Evolutionary conservation across 1,140 invertebrate species (phyloP), one percentile per base, ranked within the genome.

Genomic region (Batillaria attramentaria): DNA sequence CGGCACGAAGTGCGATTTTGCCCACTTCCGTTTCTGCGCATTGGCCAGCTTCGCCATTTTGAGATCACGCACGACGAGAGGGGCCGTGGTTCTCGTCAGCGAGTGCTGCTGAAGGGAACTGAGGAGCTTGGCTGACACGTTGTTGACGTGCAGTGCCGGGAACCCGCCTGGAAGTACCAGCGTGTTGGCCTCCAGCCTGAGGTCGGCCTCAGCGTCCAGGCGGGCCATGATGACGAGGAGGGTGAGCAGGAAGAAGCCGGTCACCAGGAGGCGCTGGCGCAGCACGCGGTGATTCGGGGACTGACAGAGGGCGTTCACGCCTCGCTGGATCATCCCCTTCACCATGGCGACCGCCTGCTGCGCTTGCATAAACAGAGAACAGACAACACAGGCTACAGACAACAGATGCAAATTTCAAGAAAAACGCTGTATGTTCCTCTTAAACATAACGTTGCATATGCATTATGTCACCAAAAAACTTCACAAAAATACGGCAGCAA

Each of bases 211-310:
- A 8, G 39, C 35, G 3, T 65, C 73, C 73, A 75, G 73, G 16
- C 73, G 42, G 16, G 57, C 73, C 37, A 75, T 24, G 20, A 75
- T 37, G 20, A 75, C 73, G 20, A 75, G 50, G 16, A 75, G 39
- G 20, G 73, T 75, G 20, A 75, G 57, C 0, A 75, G 37, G 39
- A 75, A 62, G 1, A 75, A 37, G 0, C 33, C 57, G 35, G 13
- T 37, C 54, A 75, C 5, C 24, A 75, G 24, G 35, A 65, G 16
- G 13, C 73, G 54, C 35, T 57, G 54, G 3, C 54, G 54, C 54
- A 75, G n/a, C 4, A 41, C n/a, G 3, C 54, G 54, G n/a, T n/a
- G n/a, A n/a, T n/a, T n/a, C n/a, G n/a, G n/a, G n/a, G n/a, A n/a
- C n/a, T n/a, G n/a, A n/a, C n/a, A n/a, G n/a, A n/a, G n/a, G n/a